Conservation (phyloP, 2,113 vertebrate species). For the Xyrauchen texanus region DNA sequence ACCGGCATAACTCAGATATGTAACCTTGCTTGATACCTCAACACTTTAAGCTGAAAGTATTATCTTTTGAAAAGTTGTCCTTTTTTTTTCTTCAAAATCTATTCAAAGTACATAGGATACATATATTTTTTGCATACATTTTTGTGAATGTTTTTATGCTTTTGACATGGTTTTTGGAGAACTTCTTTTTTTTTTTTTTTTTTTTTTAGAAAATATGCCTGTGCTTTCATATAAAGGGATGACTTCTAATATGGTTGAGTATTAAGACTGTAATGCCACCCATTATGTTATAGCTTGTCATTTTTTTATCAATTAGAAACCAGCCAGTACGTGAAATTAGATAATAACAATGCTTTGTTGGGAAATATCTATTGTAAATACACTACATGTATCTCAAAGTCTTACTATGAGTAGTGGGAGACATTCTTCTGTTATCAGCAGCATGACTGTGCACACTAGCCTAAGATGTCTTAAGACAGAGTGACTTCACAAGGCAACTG, state of each 20-base stretch:
- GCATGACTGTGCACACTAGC: slow-evolving; percentile 28
- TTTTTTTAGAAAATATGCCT: not conserved
- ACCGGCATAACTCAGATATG: not conserved
- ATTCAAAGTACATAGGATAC: not conserved
- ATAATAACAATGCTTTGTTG: not conserved
- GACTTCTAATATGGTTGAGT: not conserved
- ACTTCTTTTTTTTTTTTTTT: not conserved
- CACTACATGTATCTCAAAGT: slow-evolving; percentile 18
- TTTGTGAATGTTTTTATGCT: not conserved
- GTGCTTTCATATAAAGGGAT: not conserved
- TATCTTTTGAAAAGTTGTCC: not conserved
- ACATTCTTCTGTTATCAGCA: slow-evolving; percentile 41
- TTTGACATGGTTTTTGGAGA: not conserved
- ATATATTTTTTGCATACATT: not conserved
- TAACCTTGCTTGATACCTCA: not conserved
- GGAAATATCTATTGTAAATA: not conserved
- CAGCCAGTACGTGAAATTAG: not conserved
- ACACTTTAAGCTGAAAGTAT: not conserved
- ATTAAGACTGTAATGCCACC: too few species aligned
- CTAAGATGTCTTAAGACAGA: slow-evolving; percentile 25
- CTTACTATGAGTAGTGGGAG: slow-evolving; percentile 22
- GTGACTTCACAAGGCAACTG: slow-evolving; percentile 37
- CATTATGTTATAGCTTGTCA: not conserved
- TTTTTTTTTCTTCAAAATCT: slow-evolving; percentile 18
- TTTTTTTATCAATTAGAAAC: not conserved